These are phyloP conservation scores for Troglohyphantes excavatus DNA, from an alignment of 2,888 invertebrate species.

Conservation along the genomic window DNA sequence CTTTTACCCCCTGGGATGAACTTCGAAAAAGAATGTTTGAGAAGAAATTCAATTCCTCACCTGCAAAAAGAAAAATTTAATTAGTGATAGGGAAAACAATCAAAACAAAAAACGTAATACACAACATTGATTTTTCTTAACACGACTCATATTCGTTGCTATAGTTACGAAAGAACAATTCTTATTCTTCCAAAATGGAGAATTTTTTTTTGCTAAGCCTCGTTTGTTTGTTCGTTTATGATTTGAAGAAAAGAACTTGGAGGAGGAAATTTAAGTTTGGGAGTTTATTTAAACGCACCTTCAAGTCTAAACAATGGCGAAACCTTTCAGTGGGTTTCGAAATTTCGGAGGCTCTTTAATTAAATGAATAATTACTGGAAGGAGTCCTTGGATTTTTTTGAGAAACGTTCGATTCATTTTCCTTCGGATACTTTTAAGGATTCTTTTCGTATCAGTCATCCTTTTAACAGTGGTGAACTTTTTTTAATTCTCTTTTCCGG, in stretches of 20 bases:
- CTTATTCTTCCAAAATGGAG: slow-evolving; percentile 1
- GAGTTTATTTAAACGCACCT: slow-evolving; percentile 31
- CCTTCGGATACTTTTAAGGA: neutral
- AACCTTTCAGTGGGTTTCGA: slow-evolving; percentile 21
- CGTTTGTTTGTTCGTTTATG: slow-evolving; percentile 29
- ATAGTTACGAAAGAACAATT: slow-evolving; percentile 40
- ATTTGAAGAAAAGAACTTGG: neutral
- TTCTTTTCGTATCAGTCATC: neutral
- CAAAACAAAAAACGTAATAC: slow-evolving; percentile 72
- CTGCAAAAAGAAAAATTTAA: slow-evolving; percentile 73
- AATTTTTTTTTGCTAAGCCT: neutral
- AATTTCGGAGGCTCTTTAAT: slow-evolving; percentile 27
- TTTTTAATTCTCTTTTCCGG: neutral
- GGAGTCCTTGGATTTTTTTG: neutral
- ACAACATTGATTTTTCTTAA: slow-evolving; percentile 59
- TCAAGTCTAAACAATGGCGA: slow-evolving; percentile 10
- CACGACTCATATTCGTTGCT: slow-evolving; percentile 55
- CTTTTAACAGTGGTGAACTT: neutral
- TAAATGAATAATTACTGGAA: slow-evolving; percentile 56
- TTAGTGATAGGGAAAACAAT: slow-evolving; percentile 73
- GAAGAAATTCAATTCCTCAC: slow-evolving; percentile 69
- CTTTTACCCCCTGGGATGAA: neutral
- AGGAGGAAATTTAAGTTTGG: neutral
- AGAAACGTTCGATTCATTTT: slow-evolving; percentile 37
- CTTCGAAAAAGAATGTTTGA: slow-evolving; percentile 20